These are phyloP conservation scores for Lutra lutra DNA, from an alignment of 2,797 vertebrate species.

Conservation along the genomic window DNA sequence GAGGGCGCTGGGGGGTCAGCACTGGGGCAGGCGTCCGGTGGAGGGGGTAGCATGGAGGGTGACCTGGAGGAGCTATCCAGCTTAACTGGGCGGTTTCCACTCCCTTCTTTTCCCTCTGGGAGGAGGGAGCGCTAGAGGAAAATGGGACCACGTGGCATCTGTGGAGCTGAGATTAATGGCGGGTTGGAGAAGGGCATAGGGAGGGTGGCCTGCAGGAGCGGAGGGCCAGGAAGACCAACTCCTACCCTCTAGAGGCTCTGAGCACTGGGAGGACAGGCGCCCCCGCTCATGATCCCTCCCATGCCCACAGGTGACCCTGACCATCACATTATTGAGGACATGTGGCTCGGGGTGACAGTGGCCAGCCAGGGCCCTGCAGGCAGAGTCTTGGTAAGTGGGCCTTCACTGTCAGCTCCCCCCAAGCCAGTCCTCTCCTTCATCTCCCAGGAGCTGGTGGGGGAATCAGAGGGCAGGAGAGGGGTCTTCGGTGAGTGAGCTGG, in stretches of 20 bases:
- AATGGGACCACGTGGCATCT: not conserved
- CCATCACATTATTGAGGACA: constrained; percentile 93
- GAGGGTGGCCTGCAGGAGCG: too few species aligned
- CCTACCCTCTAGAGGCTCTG: not conserved
- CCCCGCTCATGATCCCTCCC: not conserved
- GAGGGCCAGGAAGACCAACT: too few species aligned
- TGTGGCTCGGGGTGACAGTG: constrained; percentile 98
- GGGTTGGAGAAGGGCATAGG: not conserved
- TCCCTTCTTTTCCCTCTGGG: not conserved
- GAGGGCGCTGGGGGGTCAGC: not conserved
- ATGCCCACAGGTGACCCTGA: constrained; percentile 85
- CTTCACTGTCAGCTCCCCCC: rapidly evolving
- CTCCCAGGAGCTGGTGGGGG: not conserved
- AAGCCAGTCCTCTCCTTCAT: not conserved
- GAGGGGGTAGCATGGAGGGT: not conserved
- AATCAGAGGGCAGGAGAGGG: not conserved
- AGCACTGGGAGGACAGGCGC: not conserved
- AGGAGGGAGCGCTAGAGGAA: not conserved
- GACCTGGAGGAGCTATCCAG: not conserved
- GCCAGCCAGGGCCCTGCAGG: constrained; percentile 91
- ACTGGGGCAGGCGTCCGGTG: not conserved
- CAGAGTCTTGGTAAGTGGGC: constrained; percentile 93
- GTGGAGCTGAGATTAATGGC: not conserved
- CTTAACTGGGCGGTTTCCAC: not conserved
- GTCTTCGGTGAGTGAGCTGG: not conserved